These are phyloP conservation scores for Gastrophysa polygoni DNA, from an alignment of 2,888 invertebrate species.

Conservation along the genomic window DNA sequence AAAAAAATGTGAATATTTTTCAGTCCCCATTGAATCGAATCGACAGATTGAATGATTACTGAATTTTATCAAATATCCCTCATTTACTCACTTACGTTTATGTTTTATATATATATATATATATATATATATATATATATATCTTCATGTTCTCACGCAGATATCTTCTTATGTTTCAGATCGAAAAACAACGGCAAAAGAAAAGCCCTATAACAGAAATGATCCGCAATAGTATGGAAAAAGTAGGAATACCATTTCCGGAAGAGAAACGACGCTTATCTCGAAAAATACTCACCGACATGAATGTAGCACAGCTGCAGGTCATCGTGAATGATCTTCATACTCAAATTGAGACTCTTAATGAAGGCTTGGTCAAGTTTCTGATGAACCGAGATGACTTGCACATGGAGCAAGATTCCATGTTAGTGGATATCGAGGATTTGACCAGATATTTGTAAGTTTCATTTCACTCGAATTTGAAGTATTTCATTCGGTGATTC, in stretches of 20 bases:
- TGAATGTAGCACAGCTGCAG: slow-evolving; percentile 93
- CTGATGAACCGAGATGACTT: slow-evolving; percentile 93
- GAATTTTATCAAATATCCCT: too few species aligned
- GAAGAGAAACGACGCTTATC: slow-evolving; percentile 83
- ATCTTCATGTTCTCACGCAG: too few species aligned
- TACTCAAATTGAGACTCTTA: slow-evolving; percentile 90
- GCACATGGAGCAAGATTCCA: slow-evolving; percentile 97
- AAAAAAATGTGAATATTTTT: too few species aligned
- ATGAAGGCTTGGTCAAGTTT: slow-evolving; percentile 87
- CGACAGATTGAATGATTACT: too few species aligned
- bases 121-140: too few species aligned
- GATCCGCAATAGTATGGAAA: slow-evolving; percentile 78
- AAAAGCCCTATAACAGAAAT: slow-evolving; percentile 87
- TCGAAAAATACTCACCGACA: slow-evolving; percentile 84
- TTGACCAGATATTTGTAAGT: slow-evolving; percentile 87
- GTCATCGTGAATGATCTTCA: slow-evolving; percentile 94
- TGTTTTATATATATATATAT: too few species aligned
- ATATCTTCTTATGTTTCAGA: slow-evolving; percentile 53
- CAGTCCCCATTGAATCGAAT: too few species aligned
- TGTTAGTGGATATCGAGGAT: slow-evolving; percentile 97
- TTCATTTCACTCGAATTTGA: too few species aligned
- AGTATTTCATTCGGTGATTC: too few species aligned
- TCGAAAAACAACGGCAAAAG: slow-evolving; percentile 71
- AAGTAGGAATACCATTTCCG: slow-evolving; percentile 83
- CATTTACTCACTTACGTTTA: too few species aligned